A percentile compares a stretch with the other conserved stretches of the same genome.
phyloP scores from a whole-genome alignment of 2,888 invertebrate genomes.

The Drosophila nr. perissopoda region DNA sequence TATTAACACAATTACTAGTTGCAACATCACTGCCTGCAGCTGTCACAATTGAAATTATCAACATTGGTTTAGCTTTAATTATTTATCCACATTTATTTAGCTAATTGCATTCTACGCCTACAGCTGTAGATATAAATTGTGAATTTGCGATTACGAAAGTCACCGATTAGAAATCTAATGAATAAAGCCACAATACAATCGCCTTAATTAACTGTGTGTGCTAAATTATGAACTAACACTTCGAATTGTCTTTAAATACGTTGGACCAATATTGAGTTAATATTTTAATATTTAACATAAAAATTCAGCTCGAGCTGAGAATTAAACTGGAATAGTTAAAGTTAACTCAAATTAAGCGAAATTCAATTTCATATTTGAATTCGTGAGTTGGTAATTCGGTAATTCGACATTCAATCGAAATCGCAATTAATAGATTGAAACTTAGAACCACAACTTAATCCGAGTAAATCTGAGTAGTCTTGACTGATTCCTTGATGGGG shows the following conservation, averaged over 20 bases:
- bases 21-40: conserved; percentile 20
- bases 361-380: not conserved
- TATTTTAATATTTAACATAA: not conserved
- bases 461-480: not conserved
- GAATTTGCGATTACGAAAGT: not conserved
- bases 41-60: conserved; percentile 44
- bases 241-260: not conserved
- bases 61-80: conserved; percentile 40
- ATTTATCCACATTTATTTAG: conserved; percentile 23
- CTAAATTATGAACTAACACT: not conserved
- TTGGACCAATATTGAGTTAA: not conserved
- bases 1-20: conserved; percentile 45
- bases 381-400: not conserved
- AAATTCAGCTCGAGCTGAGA: not conserved
- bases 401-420: not conserved
- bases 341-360: not conserved
- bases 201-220: not conserved
- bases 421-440: not conserved
- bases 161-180: not conserved
- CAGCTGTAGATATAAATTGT: not conserved
- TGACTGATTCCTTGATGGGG: not conserved
- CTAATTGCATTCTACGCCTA: not conserved
- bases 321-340: not conserved
- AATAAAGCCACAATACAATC: not conserved
- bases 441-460: not conserved